Evolutionary conservation across 2,888 invertebrate genomes (phyloP).

Genomic region (Philaethria dido): DNA sequence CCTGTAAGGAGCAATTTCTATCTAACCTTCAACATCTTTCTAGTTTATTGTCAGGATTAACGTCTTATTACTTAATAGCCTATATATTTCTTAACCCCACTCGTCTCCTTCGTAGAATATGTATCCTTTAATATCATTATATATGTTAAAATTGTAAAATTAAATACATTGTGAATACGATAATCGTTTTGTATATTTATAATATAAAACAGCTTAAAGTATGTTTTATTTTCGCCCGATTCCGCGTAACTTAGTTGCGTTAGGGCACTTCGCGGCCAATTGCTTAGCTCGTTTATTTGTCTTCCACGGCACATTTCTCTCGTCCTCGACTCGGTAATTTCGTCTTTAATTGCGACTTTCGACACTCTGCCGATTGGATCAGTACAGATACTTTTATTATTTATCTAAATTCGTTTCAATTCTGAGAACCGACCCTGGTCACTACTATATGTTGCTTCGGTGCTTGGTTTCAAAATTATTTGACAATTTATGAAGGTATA

Average conservation of each 20-base stretch:
- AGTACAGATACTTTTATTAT: constrained; percentile 37
- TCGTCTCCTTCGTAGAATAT: no score
- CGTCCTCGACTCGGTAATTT: constrained; percentile 53
- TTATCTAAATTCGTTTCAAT: constrained; percentile 28
- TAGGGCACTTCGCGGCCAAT: constrained; percentile 69
- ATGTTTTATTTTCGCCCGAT: constrained; percentile 44
- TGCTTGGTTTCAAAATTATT: neutral
- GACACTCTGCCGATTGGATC: constrained; percentile 55
- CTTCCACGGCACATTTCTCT: constrained; percentile 60
- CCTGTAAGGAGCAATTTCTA: neutral
- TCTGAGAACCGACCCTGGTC: constrained; percentile 25
- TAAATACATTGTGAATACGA: neutral
- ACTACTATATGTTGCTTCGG: neutral
- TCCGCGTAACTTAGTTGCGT: constrained; percentile 61
- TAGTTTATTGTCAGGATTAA: no score
- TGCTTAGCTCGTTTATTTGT: constrained; percentile 61
- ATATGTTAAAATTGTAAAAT: neutral
- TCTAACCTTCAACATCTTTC: neutral
- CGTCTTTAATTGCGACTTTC: constrained; percentile 68
- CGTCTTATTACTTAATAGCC: no score
- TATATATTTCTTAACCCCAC: no score
- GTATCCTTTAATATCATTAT: no score
- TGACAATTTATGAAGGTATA: neutral
- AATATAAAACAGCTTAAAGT: constrained; percentile 10
- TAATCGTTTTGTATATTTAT: neutral